phyloP scores from a whole-genome alignment of 1,140 invertebrate species.

The Drosophila arawakana region DNA sequence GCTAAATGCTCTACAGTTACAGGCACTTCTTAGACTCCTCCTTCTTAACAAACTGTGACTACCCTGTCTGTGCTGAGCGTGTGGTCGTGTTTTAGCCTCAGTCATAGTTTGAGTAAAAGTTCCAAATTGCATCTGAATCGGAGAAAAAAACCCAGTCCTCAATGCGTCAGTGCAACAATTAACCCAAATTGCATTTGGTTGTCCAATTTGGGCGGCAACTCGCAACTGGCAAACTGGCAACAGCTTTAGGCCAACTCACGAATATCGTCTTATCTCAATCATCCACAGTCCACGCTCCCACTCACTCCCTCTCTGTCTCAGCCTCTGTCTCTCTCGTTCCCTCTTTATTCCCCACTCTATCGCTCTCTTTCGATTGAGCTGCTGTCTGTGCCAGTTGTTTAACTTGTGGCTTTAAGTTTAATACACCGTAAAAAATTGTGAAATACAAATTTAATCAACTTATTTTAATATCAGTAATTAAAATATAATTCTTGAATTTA shows the following conservation, averaged over 20 bases:
- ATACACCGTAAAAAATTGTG: constrained; percentile 9
- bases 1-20: too few relatives aligned
- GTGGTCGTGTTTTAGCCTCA: background rate
- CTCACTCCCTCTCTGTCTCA: background rate
- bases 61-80: too few relatives aligned
- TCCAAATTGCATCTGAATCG: background rate
- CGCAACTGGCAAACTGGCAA: constrained; percentile 12
- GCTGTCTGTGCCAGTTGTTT: constrained; percentile 57
- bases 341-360: background rate
- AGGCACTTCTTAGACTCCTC: too few relatives aligned
- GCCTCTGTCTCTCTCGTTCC: background rate
- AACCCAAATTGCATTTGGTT: constrained; percentile 71
- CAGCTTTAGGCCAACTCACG: constrained; percentile 61
- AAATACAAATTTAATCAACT: constrained; percentile 9
- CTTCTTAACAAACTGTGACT: too few relatives aligned
- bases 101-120: background rate
- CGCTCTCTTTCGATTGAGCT: constrained; percentile 11
- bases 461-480: too few relatives aligned
- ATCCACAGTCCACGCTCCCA: background rate
- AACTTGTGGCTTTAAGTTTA: constrained; percentile 29
- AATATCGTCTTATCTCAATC: constrained; percentile 53
- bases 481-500: too few relatives aligned
- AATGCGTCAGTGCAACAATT: constrained; percentile 69
- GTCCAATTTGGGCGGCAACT: constrained; percentile 53
- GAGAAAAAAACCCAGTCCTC: constrained; percentile 1